These are phyloP conservation scores for Lutraria lutraria DNA, from an alignment of 2,888 invertebrate species.

Conservation along the genomic window DNA sequence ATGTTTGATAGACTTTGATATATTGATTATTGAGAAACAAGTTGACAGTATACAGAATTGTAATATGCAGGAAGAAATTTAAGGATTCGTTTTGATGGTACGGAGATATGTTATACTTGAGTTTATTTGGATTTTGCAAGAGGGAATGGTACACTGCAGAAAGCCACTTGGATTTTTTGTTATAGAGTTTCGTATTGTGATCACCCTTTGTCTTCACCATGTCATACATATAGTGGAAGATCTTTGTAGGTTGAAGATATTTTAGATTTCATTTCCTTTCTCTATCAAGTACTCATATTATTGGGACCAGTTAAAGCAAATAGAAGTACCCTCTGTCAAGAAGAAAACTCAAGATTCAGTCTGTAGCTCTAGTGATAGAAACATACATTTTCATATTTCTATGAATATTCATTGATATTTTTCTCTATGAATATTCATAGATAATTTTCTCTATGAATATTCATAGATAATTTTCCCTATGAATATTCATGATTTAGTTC, in stretches of 20 bases:
- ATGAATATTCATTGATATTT: no score
- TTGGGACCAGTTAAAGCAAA: neutral
- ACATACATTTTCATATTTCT: no score
- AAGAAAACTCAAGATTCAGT: no score
- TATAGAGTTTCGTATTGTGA: neutral
- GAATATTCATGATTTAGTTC: no score
- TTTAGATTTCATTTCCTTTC: neutral
- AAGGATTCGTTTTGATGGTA: neutral
- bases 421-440: no score
- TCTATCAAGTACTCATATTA: neutral
- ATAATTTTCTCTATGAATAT: no score
- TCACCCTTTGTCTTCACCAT: neutral
- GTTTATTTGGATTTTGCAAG: neutral
- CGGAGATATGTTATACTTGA: neutral
- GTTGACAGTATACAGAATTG: neutral
- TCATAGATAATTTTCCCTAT: no score
- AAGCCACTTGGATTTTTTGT: neutral
- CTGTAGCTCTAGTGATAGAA: no score
- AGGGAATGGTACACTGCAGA: neutral
- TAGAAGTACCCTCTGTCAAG: neutral
- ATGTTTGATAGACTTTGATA: neutral
- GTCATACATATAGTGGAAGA: neutral
- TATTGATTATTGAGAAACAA: neutral
- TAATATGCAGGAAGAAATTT: neutral
- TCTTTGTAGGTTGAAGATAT: neutral